phyloP scores from a whole-genome alignment of 2,888 invertebrate genomes.

The Argyra leucocephala region DNA sequence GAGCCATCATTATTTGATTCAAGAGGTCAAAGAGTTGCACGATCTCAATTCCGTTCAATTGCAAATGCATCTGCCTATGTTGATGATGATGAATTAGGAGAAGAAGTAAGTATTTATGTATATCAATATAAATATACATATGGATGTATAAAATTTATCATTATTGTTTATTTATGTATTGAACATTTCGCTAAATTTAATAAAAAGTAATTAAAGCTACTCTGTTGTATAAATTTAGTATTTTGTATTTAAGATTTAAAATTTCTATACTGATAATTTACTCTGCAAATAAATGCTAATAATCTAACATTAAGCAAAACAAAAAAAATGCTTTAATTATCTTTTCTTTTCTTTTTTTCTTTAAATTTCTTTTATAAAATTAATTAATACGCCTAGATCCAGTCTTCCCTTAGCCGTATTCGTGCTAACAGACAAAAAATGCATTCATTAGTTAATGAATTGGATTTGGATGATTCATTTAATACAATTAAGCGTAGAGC shows the following conservation, averaged over 20 bases:
- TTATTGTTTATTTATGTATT: not conserved
- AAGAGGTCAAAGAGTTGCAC: conserved; percentile 49
- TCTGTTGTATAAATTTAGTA: too few relatives aligned
- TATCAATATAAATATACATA: not conserved
- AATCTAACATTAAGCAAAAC: too few relatives aligned
- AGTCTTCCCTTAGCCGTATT: conserved; percentile 51
- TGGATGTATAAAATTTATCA: too few relatives aligned
- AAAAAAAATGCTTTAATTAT: not conserved
- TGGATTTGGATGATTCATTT: conserved; percentile 54
- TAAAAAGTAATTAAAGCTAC: conserved; percentile 11
- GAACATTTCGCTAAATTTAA: conserved; percentile 17
- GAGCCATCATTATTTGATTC: conserved; percentile 53
- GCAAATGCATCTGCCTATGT: not conserved
- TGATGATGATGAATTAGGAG: conserved; percentile 43
- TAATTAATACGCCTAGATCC: conserved; percentile 45
- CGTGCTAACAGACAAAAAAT: conserved; percentile 49
- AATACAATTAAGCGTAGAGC: conserved; percentile 50
- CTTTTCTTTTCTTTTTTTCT: not conserved
- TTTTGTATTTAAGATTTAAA: too few relatives aligned
- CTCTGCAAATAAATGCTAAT: too few relatives aligned
- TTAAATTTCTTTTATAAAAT: conserved; percentile 9
- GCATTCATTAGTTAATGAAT: conserved; percentile 24
- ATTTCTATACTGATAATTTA: too few relatives aligned
- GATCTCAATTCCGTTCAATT: conserved; percentile 42
- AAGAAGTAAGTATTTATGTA: conserved; percentile 45